These are phyloP conservation scores for Conops quadrifasciatus DNA, from an alignment of 2,888 invertebrate species.

Conservation along the genomic window DNA sequence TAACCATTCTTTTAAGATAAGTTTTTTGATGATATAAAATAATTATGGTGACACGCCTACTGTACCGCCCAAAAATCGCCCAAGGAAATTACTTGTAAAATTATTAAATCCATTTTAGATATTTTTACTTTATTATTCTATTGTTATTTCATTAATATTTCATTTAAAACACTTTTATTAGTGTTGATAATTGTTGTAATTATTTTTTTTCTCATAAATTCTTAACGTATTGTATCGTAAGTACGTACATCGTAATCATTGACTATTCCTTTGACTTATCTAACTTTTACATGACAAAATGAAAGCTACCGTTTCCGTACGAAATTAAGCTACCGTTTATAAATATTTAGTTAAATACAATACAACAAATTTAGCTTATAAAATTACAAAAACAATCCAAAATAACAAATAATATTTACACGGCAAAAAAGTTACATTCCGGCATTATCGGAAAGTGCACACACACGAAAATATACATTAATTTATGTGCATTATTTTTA, in stretches of 20 bases:
- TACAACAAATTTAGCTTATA: conserved; percentile 12
- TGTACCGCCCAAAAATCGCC: no score
- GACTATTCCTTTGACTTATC: no score
- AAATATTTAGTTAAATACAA: background rate
- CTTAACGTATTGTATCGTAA: conserved; percentile 1
- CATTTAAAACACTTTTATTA: background rate
- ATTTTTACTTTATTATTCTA: no score
- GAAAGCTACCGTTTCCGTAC: no score
- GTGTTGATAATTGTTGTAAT: conserved; percentile 1
- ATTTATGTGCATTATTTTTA: background rate
- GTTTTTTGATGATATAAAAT: no score
- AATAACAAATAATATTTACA: conserved; percentile 32
- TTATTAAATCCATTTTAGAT: conserved; percentile 22
- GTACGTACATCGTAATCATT: no score
- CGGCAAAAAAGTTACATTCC: background rate
- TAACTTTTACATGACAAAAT: background rate
- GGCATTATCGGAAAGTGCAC: conserved; percentile 16
- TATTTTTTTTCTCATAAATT: conserved; percentile 4
- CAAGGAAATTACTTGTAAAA: background rate
- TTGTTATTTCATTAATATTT: no score
- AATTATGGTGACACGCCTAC: no score
- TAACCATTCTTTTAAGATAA: no score
- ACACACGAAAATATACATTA: background rate
- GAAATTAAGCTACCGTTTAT: conserved; percentile 18
- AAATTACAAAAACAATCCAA: conserved; percentile 18